Base-by-base conservation (phyloP, 2,888 invertebrate species). In the Diachrysia chrysitis region DNA sequence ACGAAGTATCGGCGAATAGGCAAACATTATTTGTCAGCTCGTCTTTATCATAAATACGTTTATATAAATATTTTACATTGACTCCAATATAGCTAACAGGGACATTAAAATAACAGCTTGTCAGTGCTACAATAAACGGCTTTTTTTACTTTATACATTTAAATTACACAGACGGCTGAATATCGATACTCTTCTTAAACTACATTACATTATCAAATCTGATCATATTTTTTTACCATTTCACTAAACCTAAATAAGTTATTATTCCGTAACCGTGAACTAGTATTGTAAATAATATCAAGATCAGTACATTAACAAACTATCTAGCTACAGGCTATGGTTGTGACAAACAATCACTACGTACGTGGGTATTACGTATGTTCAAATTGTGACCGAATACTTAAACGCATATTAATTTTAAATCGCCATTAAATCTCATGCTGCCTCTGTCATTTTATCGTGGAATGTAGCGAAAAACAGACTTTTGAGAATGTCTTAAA, bases 341-440 rank as follows among this genome's bases (percentile, higher is more conserved):
- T 79, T 86, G 85, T 84, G 86, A 86, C 84, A 71, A 70, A 69
- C 23, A 62, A 80, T 81, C 71, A 79, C 81, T 63, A 66, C 51
- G 54, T 51, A 51, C 23, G 66, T 63, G 66, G 57, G 55, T 66
- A 64, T 78, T 25, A 79, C 66, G 63, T 65, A 61, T 74, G 42
- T 21, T 17, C 7, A 2, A 32, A 10, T 32, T 32, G 10, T 32
- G 32, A 32, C 32, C 32, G 32, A 32, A 10, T 32, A 32, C 32
- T 32, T 6, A 32, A 32, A 32, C 32, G 32, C 32, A 32, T 10
- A 7, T 32, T 32, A 32, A 25, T 25, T 2, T 32, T 32, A 10
- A 32, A 10, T 32, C 9, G 32, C 32, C 10, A 10, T 32, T 29
- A 32, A 32, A 10, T 32, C 32, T 32, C 32, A 10, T 32, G 10